Conservation (phyloP, 2,113 vertebrate genomes). For the Dissostichus mawsoni region DNA sequence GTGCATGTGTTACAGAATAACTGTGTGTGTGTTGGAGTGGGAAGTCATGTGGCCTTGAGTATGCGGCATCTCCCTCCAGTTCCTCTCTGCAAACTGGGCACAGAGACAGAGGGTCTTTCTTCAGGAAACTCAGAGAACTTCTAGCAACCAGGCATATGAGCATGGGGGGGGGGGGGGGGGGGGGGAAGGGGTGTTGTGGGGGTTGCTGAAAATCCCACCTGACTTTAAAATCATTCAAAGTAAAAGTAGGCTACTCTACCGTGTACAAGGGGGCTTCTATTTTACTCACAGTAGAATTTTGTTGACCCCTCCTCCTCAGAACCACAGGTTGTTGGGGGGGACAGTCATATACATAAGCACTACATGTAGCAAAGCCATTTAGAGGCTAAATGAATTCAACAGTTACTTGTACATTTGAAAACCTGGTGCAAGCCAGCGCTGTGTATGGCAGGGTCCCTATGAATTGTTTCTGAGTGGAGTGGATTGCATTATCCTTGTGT, state of each 20-base stretch:
- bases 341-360: not conserved
- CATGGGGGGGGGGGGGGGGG: not conserved
- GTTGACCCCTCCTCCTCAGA: not conserved
- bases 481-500: too few species aligned
- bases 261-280: not conserved
- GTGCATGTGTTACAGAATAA: conserved; percentile 21
- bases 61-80: conserved; percentile 45
- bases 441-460: not conserved
- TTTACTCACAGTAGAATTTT: not conserved
- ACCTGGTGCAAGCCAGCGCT: not conserved
- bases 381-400: not conserved
- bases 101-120: conserved; percentile 65
- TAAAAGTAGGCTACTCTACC: conserved; percentile 12
- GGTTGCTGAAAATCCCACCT: conserved; percentile 12
- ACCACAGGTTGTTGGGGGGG: not conserved
- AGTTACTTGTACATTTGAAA: not conserved
- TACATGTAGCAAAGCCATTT: not conserved
- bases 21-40: conserved; percentile 43
- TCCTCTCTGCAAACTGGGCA: conserved; percentile 37
- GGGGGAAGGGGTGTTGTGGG: not conserved
- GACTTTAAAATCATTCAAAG: conserved; percentile 9
- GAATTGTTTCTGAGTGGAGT: too few species aligned
- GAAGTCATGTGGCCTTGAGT: conserved; percentile 62
- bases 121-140: conserved; percentile 18
- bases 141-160: conserved; percentile 21